phyloP scores from a whole-genome alignment of 2,113 vertebrate genomes.

The Ceyx cyanopectus region DNA sequence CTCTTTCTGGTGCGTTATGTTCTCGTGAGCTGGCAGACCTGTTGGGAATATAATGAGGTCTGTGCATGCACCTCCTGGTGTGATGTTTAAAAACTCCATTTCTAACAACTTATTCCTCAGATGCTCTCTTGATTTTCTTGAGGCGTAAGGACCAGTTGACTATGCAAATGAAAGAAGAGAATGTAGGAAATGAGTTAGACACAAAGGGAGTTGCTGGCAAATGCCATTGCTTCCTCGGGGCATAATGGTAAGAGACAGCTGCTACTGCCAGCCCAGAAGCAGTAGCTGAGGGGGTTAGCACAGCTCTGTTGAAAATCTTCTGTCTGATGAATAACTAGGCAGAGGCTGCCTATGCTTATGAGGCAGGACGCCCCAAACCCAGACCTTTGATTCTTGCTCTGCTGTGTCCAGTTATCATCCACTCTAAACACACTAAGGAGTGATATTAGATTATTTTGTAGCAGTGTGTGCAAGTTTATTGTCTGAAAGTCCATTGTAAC shows the following conservation, averaged over 20 bases:
- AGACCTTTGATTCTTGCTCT: neutral
- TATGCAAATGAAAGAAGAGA: constrained; percentile 73
- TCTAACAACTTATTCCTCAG: constrained; percentile 68
- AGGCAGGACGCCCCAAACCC: neutral
- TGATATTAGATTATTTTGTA: neutral
- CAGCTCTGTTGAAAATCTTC: constrained; percentile 53
- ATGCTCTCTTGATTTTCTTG: constrained; percentile 70
- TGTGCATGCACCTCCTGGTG: constrained; percentile 61
- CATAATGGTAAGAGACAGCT: constrained; percentile 77
- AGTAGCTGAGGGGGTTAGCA: constrained; percentile 41
- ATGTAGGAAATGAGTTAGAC: constrained; percentile 68
- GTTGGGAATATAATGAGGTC: constrained; percentile 67
- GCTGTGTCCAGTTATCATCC: neutral
- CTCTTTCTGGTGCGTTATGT: constrained; percentile 41
- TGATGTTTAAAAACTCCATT: constrained; percentile 68
- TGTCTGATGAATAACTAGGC: constrained; percentile 40
- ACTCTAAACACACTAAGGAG: neutral
- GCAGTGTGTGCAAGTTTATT: neutral
- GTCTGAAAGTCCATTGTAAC: neutral
- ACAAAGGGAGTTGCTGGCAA: constrained; percentile 76
- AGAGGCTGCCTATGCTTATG: neutral
- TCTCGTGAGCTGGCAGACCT: constrained; percentile 68
- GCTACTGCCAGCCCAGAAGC: constrained; percentile 67
- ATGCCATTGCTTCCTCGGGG: constrained; percentile 71
- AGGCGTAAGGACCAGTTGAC: constrained; percentile 72